Conservation (phyloP, 2,113 vertebrate species). For the Ciconia boyciana region DNA sequence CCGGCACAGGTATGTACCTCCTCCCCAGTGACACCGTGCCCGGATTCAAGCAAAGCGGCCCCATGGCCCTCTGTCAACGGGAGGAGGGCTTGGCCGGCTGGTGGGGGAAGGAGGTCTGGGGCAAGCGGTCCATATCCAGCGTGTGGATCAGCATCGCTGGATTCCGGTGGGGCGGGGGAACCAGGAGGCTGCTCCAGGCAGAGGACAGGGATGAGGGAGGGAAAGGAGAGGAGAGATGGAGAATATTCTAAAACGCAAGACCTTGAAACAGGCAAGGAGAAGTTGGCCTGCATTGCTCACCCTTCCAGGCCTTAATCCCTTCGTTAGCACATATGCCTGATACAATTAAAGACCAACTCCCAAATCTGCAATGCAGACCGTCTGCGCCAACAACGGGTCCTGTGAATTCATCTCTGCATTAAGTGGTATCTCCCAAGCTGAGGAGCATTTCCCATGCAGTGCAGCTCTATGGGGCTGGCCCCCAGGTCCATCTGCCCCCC, state of each 20-base stretch:
- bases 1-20: neutral
- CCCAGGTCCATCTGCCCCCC: neutral
- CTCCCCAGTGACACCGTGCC: neutral
- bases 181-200: neutral
- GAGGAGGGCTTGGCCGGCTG: too few species aligned
- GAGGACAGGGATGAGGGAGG: neutral
- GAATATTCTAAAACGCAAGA: neutral
- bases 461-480: fast-evolving
- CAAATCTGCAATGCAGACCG: slow-evolving; percentile 39
- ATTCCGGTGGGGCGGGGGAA: fast-evolving
- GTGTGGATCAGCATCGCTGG: neutral
- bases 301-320: slow-evolving; percentile 32
- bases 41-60: fast-evolving
- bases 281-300: neutral
- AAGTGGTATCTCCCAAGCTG: fast-evolving
- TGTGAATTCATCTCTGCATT: neutral
- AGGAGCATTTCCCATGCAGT: fast-evolving
- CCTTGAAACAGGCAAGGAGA: neutral
- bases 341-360: neutral
- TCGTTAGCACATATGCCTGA: neutral
- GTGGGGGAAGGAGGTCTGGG: neutral
- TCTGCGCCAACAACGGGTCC: neutral
- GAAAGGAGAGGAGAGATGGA: neutral
- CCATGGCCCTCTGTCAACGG: fast-evolving
- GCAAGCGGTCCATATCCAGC: fast-evolving